Evolutionary conservation across 1,140 invertebrate genomes (phyloP).

Genomic region (Amphibalanus amphitrite): DNA sequence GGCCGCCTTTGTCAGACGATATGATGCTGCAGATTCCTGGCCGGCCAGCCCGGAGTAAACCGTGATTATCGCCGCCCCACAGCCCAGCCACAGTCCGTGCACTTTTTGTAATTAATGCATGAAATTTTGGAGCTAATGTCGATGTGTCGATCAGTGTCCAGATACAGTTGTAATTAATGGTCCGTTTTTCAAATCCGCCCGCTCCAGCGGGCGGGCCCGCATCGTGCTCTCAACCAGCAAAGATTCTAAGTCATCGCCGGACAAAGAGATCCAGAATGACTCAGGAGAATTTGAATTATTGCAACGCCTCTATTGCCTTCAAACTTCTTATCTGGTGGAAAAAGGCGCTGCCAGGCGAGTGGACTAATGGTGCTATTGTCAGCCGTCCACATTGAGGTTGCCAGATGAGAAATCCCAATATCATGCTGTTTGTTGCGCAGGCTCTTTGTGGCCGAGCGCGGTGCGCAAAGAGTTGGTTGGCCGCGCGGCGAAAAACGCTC

Average conservation of each 20-base stretch:
- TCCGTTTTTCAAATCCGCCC: neutral
- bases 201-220: neutral
- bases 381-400: neutral
- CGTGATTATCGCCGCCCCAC: neutral
- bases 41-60: neutral
- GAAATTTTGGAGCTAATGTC: neutral
- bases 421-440: neutral
- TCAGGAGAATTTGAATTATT: neutral
- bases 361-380: neutral
- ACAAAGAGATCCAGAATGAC: neutral
- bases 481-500: neutral
- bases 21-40: neutral
- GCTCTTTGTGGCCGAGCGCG: neutral
- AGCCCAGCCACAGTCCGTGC: neutral
- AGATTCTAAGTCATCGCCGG: neutral
- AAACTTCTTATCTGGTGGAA: neutral
- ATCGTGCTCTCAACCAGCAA: neutral
- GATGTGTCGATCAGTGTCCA: neutral
- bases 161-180: neutral
- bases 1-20: neutral
- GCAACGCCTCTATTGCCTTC: constrained; percentile 1
- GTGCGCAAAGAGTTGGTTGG: neutral
- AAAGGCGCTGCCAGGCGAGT: neutral
- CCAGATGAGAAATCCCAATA: neutral
- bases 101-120: constrained; percentile 2